Percentiles rank a stretch among this genome's conserved stretches.
Evolutionary conservation across 37 sponge, comb jelly and placozoan genomes (phyloP).

Genomic region (Oscarella lobularis): DNA sequence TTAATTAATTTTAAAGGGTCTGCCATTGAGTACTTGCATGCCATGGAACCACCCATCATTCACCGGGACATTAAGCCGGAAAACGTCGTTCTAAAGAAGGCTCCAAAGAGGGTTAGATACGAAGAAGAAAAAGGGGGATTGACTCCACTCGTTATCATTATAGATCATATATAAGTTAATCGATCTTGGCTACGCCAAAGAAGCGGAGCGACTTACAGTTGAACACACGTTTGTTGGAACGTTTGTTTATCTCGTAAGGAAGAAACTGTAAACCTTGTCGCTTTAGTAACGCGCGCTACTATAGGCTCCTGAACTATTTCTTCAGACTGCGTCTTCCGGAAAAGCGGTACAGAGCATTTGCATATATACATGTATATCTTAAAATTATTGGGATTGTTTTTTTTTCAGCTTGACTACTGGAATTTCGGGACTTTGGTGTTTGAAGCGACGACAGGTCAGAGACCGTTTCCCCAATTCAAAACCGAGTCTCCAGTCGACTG

Average conservation of each 20-base stretch:
- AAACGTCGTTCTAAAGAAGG: neutral
- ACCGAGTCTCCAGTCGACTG: too few relatives aligned
- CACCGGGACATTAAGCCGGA: constrained; percentile 6
- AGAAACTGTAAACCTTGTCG: neutral
- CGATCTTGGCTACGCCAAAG: constrained; percentile 9
- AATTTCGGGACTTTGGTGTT: neutral
- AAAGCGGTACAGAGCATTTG: too few relatives aligned
- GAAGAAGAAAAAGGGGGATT: neutral
- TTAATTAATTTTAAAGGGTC: too few relatives aligned
- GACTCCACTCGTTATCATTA: neutral
- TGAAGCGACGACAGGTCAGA: neutral
- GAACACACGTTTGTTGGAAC: constrained; percentile 1
- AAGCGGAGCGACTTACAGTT: neutral
- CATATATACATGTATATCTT: too few relatives aligned
- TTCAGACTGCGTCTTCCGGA: neutral
- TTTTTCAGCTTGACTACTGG: neutral
- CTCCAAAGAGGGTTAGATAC: neutral
- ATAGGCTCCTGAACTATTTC: constrained; percentile 2
- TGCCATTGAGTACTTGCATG: neutral
- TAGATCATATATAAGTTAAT: neutral
- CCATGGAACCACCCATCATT: neutral
- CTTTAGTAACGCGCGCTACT: neutral
- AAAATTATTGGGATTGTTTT: too few relatives aligned
- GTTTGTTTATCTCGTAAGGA: neutral
- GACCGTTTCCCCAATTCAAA: constrained; percentile 2